These are phyloP conservation scores for Phenganax stokvisi DNA, from an alignment of 92 coral and sea anemone species.

Conservation along the genomic window DNA sequence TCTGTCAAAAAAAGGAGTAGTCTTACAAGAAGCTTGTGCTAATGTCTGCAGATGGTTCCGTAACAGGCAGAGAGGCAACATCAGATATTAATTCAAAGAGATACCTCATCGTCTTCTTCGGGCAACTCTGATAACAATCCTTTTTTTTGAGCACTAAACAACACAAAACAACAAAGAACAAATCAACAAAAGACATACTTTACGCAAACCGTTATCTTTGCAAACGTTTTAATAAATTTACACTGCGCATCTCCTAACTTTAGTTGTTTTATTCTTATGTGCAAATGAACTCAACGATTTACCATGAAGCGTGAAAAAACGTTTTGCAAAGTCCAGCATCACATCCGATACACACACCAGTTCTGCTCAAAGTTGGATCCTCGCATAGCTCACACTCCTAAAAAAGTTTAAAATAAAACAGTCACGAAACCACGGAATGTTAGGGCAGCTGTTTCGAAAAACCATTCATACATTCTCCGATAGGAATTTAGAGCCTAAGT, in stretches of 20 bases:
- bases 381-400: constrained; percentile 95
- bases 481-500: too few relatives aligned
- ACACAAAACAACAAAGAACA: neutral
- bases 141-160: constrained; percentile 84
- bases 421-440: too few relatives aligned
- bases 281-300: constrained; percentile 17
- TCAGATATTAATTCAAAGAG: neutral
- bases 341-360: constrained; percentile 92
- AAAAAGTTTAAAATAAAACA: neutral
- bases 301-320: constrained; percentile 95
- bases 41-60: too few relatives aligned
- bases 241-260: neutral
- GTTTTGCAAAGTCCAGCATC: constrained; percentile 98
- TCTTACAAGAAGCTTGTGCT: too few relatives aligned
- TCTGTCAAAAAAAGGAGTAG: too few relatives aligned
- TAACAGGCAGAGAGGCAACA: too few relatives aligned
- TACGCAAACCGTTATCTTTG: neutral
- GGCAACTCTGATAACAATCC: constrained; percentile 95
- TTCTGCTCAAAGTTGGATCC: constrained; percentile 76
- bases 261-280: too few relatives aligned
- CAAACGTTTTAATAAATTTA: neutral
- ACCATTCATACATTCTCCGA: too few relatives aligned
- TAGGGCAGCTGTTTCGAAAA: too few relatives aligned
- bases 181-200: too few relatives aligned
- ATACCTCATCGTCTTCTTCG: constrained; percentile 93